Evolutionary conservation across 2,888 invertebrate genomes (phyloP), one percentile per base, ranked within the genome.

Genomic region (Drosophila pegasa): DNA sequence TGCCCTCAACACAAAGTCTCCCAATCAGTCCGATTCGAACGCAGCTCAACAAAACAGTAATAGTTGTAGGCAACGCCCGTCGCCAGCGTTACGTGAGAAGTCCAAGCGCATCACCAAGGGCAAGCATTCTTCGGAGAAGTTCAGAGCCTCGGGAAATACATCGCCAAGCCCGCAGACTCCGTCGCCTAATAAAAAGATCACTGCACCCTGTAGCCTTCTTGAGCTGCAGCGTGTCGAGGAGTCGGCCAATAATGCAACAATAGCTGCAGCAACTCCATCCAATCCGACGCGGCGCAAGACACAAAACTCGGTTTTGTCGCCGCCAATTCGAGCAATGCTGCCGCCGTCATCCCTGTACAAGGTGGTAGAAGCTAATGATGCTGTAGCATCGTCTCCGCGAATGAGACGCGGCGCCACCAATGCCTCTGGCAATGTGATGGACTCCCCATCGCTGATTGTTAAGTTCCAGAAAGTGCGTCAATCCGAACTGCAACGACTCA

Each of bases 391-490:
- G 4, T 75, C 89, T 0, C 57, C 77, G 0, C 73, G 80, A 3
- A 31, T 37, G 0, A 61, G 78, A 5, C 74, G 83, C 2, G 69
- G 75, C 2, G 74, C 57, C 0, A 41, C 73, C 14, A 74, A 78
- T 37, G 75, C 74, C 29, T 47, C 58, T 4, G 71, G 78, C 20
- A 78, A 71, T 12, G 72, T 71, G 8, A 63, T 80, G 2, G 91
- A 88, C 12, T 89, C 90, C 1, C 89, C 94, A 89, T 64, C 94
- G 89, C 18, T 96, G 27, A 95, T 96, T 22, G 96, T 96, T 0
- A 95, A 96, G 86, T 96, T 96, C 82, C 94, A 95, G 56, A 95
- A 96, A 72, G 94, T 96, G 18, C 93, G 96, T 5, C 94, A 94
- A 52, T 95, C 96, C 0, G 96, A 97, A 90, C 89, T 97, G 52